A percentile compares a stretch with the other conserved stretches of the same genome.
These are phyloP conservation scores for Apostichopus leukothele DNA, from an alignment of 53 echinoderm and acorn worm genomes.

Conservation along the genomic window DNA sequence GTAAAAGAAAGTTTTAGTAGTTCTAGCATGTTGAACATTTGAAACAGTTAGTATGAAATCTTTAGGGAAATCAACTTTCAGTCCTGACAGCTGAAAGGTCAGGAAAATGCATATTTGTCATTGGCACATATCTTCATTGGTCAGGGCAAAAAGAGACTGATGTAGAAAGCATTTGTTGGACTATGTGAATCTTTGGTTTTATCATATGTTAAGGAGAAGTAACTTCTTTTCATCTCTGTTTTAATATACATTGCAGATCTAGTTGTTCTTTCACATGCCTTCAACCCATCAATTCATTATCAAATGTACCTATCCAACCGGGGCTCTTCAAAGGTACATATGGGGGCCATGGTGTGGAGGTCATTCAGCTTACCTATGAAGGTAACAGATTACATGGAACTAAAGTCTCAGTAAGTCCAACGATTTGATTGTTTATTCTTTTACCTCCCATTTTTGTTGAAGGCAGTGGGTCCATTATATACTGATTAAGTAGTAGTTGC, in stretches of 20 bases:
- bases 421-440: not conserved
- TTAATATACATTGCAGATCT: not conserved
- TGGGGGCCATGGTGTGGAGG: constrained; percentile 90
- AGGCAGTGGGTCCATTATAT: not conserved
- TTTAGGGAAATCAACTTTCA: too few species aligned
- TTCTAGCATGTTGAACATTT: too few species aligned
- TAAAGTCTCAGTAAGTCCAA: constrained; percentile 82
- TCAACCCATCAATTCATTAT: not conserved
- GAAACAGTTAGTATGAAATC: too few species aligned
- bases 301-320: constrained; percentile 71
- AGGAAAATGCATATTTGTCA: too few species aligned
- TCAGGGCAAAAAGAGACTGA: too few species aligned
- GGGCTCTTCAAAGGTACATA: constrained; percentile 95
- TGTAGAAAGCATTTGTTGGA: too few species aligned
- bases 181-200: too few species aligned
- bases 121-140: too few species aligned
- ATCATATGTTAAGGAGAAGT: too few species aligned
- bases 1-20: too few species aligned
- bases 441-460: not conserved
- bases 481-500: not conserved
- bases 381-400: constrained; percentile 74
- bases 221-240: too few species aligned
- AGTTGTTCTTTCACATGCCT: constrained; percentile 10
- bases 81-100: too few species aligned
- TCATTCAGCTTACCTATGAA: constrained; percentile 72